phyloP scores from a whole-genome alignment of 2,113 vertebrate species.

The Taxidea taxus region DNA sequence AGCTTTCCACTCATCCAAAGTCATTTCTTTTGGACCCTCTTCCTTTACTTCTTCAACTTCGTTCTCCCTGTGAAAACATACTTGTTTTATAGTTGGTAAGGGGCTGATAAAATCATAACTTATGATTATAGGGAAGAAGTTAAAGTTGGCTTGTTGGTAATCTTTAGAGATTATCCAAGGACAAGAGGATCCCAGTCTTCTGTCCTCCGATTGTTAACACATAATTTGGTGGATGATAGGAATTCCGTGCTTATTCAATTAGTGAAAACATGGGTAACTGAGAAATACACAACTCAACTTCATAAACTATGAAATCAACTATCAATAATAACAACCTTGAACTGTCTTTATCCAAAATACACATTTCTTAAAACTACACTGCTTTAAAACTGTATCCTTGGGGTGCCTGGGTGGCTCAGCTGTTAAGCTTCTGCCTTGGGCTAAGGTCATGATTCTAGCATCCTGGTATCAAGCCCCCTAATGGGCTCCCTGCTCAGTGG shows the following conservation, averaged over 20 bases:
- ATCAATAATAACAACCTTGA: neutral
- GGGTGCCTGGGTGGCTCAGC: too few relatives aligned
- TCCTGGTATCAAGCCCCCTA: too few relatives aligned
- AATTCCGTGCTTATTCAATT: neutral
- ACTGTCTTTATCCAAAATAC: neutral
- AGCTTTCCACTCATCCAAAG: slow-evolving; percentile 99
- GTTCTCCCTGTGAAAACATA: slow-evolving; percentile 89
- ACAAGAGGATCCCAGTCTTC: neutral
- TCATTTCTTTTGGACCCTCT: slow-evolving; percentile 98
- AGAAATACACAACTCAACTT: neutral
- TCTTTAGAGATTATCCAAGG: neutral
- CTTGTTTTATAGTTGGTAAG: neutral
- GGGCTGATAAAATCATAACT: neutral
- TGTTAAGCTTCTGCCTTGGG: too few relatives aligned
- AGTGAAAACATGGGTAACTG: neutral
- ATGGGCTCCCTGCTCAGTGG: too few relatives aligned
- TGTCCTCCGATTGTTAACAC: neutral
- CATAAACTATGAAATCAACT: neutral
- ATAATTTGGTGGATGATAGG: neutral
- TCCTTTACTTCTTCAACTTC: slow-evolving; percentile 98
- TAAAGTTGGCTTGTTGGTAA: neutral
- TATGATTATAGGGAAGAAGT: neutral
- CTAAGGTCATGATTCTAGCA: too few relatives aligned
- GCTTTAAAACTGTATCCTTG: neutral
- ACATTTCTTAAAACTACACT: neutral